Evolutionary conservation across 2,797 vertebrate species (phyloP), one percentile per base, ranked within the genome.

Genomic region (Sebastes oblongus): DNA sequence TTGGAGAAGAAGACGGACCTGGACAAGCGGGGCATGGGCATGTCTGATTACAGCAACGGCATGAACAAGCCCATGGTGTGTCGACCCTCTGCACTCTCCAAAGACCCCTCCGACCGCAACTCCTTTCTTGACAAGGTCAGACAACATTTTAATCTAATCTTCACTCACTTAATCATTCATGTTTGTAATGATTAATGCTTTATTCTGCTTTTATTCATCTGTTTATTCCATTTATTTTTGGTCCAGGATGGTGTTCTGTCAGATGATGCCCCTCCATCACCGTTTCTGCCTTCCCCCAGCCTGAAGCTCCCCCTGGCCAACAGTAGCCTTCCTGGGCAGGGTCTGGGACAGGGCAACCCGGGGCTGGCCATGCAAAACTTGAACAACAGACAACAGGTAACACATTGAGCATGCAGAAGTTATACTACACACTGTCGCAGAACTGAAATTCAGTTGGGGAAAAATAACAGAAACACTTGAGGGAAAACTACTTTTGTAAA

Each of bases 351-450:
- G 93, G 96, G 97, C 96, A 97, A 97, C 94, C 96, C 97, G 92
- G 98, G 97, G 96, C 97, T 98, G 96, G 97, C 97, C 97, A 98
- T 99, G 97, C 98, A 98, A 97, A 99, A 99, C 98, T 98, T 99
- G 97, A 99, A 99, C 97, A 98, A 97, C 96, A 97, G 98, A 98
- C 98, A 98, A 98, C 98, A 98, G 97, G 98, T 99, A 95, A 77
- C 13, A 27, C 12, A 55, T 1, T 46, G 6, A 14, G 4, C 62
- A 27, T 7, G 22, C 20, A 68, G 0, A 42, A 42, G 18, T 32
- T 61, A 34, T 6, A 34, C 42, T 12, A 6, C 8, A 29, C 58
- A 46, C 11, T 32, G n/a, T 36, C 1, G n/a, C 12, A 69, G 32
- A 68, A 58, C 16, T 39, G 27, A 36, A 52, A 12, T 13, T 32